These are phyloP conservation scores for Enteromius thamalakanensis DNA, from an alignment of 2,797 vertebrate species.

Conservation along the genomic window DNA sequence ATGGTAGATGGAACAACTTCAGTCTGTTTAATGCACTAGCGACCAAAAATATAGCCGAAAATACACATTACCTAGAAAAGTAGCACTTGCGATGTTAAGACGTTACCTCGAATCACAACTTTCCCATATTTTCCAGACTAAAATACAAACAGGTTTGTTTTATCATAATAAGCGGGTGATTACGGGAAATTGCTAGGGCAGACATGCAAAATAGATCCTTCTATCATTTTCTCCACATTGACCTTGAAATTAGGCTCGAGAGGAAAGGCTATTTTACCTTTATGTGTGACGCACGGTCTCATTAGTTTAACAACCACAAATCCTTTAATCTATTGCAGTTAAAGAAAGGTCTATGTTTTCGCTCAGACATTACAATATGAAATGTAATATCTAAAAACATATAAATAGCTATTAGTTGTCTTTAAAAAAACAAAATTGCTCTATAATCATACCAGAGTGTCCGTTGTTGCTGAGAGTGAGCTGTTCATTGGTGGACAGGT, in stretches of 20 bases:
- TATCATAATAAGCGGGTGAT: slow-evolving; percentile 74
- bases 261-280: slow-evolving; percentile 46
- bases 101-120: slow-evolving; percentile 58
- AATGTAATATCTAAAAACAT: slow-evolving; percentile 17
- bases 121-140: slow-evolving; percentile 65
- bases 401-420: background rate
- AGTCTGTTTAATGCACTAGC: slow-evolving; percentile 13
- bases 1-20: slow-evolving; percentile 7
- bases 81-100: slow-evolving; percentile 29
- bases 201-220: slow-evolving; percentile 64
- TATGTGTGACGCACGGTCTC: slow-evolving; percentile 29
- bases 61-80: slow-evolving; percentile 20
- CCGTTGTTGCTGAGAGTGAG: slow-evolving; percentile 91
- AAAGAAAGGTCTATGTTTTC: slow-evolving; percentile 4
- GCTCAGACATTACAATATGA: slow-evolving; percentile 22
- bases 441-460: slow-evolving; percentile 78
- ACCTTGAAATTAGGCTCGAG: slow-evolving; percentile 65
- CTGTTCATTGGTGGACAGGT: slow-evolving; percentile 75
- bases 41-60: slow-evolving; percentile 27
- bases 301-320: slow-evolving; percentile 41
- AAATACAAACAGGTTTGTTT: slow-evolving; percentile 58
- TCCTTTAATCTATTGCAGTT: slow-evolving; percentile 28
- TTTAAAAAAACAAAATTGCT: slow-evolving; percentile 7
- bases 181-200: slow-evolving; percentile 72
- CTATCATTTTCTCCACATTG: slow-evolving; percentile 67